A percentile compares a stretch with the other conserved stretches of the same genome.
Evolutionary conservation across 2,888 invertebrate species (phyloP).

Genomic region (Oscheius sp.): DNA sequence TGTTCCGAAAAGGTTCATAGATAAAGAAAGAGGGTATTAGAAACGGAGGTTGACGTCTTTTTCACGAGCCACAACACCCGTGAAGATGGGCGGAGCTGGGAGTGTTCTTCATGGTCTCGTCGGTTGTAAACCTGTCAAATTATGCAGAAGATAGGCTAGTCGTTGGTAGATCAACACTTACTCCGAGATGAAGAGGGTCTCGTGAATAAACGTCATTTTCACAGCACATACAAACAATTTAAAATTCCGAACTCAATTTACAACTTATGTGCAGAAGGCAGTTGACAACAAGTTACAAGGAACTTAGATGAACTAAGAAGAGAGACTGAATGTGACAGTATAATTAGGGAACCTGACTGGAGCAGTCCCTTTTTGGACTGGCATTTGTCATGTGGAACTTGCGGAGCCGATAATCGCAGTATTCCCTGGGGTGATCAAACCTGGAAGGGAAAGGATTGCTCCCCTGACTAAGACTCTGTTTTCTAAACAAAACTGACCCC

Average conservation of each 20-base stretch:
- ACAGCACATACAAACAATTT: not conserved
- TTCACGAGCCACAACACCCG: not conserved
- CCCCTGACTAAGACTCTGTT: conserved; percentile 5
- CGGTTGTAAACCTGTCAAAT: not conserved
- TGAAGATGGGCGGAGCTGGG: not conserved
- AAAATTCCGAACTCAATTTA: not conserved
- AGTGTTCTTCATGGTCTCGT: not conserved
- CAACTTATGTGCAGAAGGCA: not conserved
- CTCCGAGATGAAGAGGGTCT: not conserved
- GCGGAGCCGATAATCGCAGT: conserved; percentile 21
- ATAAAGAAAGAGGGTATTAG: not conserved
- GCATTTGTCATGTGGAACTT: conserved; percentile 24
- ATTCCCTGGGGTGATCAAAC: conserved; percentile 22
- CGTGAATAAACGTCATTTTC: not conserved
- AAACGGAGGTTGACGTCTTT: not conserved
- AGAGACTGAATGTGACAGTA: not conserved
- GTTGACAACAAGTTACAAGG: not conserved
- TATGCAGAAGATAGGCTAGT: not conserved
- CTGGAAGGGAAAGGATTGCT: conserved; percentile 14
- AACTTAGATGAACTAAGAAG: not conserved
- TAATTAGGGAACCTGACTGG: conserved; percentile 4
- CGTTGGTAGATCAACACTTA: not conserved
- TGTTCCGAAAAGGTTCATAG: not conserved
- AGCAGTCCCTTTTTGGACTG: conserved; percentile 8
- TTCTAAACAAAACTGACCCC: not conserved